Evolutionary conservation across 2,797 vertebrate species (phyloP).

Genomic region (Onychomys leucogaster): DNA sequence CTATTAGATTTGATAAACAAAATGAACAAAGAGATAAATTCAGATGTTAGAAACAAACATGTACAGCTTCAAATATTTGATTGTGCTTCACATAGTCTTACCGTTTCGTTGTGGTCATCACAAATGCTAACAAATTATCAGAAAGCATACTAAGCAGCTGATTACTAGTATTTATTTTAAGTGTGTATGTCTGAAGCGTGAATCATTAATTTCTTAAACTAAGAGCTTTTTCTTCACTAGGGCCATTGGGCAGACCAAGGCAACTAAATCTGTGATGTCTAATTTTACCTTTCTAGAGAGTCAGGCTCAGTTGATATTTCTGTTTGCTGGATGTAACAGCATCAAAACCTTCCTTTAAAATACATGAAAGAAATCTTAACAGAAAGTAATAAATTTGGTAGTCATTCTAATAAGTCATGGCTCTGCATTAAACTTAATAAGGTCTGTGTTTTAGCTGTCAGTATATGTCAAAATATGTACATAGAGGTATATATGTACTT

Average conservation of each 20-base stretch:
- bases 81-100: background rate
- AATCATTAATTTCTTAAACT: constrained; percentile 7
- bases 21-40: background rate
- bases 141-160: background rate
- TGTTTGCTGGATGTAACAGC: background rate
- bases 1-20: constrained; percentile 11
- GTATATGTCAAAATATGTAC: background rate
- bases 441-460: background rate
- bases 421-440: background rate
- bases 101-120: background rate
- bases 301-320: background rate
- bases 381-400: constrained; percentile 41
- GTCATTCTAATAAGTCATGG: background rate
- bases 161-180: background rate
- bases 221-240: background rate
- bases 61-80: background rate
- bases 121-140: constrained; percentile 11
- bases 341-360: constrained; percentile 39
- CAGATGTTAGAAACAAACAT: constrained; percentile 4
- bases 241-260: background rate
- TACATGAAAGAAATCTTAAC: background rate
- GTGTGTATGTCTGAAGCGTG: background rate
- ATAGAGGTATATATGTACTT: no score
- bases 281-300: background rate
- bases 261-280: background rate